phyloP scores from a whole-genome alignment of 2,888 invertebrate genomes.

The Drosophila hamatofila region DNA sequence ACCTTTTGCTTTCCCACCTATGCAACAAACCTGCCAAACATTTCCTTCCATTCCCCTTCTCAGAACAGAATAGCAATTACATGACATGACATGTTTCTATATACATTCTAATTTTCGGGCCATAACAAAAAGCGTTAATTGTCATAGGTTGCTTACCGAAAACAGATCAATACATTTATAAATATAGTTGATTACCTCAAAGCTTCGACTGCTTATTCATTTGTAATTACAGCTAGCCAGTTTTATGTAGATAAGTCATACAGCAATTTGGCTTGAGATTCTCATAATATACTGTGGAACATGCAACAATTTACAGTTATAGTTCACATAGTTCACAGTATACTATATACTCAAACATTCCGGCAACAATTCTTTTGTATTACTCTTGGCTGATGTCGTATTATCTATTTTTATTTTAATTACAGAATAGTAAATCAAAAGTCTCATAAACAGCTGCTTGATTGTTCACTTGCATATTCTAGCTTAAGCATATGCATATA shows the following conservation, averaged over 20 bases:
- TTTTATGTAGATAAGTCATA: not conserved
- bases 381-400: not conserved
- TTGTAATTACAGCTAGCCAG: not conserved
- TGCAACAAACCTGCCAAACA: not conserved
- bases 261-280: constrained; percentile 1
- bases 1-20: too few relatives aligned
- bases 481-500: constrained; percentile 32
- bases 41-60: not conserved
- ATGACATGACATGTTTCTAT: not conserved
- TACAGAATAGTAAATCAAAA: not conserved
- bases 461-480: not conserved
- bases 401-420: constrained; percentile 4
- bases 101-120: not conserved
- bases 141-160: not conserved
- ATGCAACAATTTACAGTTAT: constrained; percentile 5
- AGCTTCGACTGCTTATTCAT: not conserved
- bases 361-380: not conserved
- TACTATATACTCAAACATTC: not conserved
- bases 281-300: not conserved
- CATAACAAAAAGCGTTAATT: not conserved
- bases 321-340: not conserved
- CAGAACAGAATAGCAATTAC: not conserved
- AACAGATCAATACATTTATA: not conserved
- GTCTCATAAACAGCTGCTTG: constrained; percentile 56
- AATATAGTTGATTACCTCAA: not conserved